Conservation (phyloP, 2,797 vertebrate genomes). For the Leucoraja ocellata region DNA sequence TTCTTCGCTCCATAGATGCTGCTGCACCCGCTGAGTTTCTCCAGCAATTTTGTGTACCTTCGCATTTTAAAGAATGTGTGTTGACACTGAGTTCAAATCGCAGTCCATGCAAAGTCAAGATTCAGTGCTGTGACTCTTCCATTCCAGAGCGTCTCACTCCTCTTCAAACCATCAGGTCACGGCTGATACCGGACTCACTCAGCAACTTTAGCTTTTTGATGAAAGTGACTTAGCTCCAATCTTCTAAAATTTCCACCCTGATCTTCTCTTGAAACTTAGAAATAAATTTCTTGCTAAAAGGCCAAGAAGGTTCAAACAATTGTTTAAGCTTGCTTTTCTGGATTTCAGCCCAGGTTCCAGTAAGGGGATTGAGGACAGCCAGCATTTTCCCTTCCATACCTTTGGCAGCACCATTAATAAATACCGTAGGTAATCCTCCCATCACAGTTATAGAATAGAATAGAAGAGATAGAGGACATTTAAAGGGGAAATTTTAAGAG, state of each 20-base stretch:
- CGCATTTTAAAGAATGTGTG: neutral
- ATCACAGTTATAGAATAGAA: neutral
- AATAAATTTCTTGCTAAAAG: neutral
- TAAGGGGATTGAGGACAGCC: neutral
- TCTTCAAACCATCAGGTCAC: neutral
- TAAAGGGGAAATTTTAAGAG: no score
- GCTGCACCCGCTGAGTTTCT: no score
- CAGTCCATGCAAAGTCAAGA: neutral
- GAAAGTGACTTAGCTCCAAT: neutral
- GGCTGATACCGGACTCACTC: no score
- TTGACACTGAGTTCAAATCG: neutral
- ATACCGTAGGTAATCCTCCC: neutral
- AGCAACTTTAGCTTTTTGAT: neutral
- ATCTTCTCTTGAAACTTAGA: neutral
- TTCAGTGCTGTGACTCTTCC: neutral
- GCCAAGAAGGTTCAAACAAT: no score
- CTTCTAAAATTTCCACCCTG: neutral
- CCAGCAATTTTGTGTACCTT: no score
- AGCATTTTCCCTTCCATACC: neutral
- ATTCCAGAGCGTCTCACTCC: neutral
- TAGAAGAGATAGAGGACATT: no score
- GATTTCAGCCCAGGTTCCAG: neutral
- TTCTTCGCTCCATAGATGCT: no score
- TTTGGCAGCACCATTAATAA: neutral
- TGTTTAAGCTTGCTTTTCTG: neutral